Percentiles rank a stretch among this genome's conserved stretches.
phyloP scores from a whole-genome alignment of 2,888 invertebrate species.

The Leptopilina syphax region DNA sequence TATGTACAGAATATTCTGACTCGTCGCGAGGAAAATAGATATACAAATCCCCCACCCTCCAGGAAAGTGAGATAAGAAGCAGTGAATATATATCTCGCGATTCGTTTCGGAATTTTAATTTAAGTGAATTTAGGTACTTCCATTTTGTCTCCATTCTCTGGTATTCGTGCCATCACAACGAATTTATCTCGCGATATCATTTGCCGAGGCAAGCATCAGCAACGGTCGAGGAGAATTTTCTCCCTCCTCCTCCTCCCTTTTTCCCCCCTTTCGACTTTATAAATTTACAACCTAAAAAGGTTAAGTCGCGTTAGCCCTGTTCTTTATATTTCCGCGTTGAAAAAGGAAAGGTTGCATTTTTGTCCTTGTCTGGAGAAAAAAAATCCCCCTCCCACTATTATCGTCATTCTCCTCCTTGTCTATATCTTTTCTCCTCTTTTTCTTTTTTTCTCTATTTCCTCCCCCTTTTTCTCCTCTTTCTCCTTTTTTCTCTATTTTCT shows the following conservation, averaged over 20 bases:
- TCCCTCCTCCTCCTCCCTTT: neutral
- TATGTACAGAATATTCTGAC: too few relatives aligned
- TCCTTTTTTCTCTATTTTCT: too few relatives aligned
- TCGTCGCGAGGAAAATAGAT: too few relatives aligned
- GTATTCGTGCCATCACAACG: constrained; percentile 72
- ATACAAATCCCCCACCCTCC: neutral
- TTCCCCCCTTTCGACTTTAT: constrained; percentile 65
- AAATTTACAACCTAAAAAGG: constrained; percentile 76
- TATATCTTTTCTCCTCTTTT: too few relatives aligned
- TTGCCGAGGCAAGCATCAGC: constrained; percentile 58
- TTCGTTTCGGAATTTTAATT: constrained; percentile 68
- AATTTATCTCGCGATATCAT: constrained; percentile 74
- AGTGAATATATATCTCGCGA: constrained; percentile 44
- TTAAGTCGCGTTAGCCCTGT: constrained; percentile 75
- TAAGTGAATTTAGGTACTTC: constrained; percentile 66
- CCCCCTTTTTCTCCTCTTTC: too few relatives aligned
- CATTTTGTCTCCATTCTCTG: constrained; percentile 71
- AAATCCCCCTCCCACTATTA: too few relatives aligned
- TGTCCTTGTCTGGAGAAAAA: constrained; percentile 39
- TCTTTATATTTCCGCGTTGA: constrained; percentile 75
- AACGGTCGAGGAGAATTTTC: constrained; percentile 43
- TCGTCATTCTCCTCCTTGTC: too few relatives aligned
- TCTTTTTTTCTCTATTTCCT: too few relatives aligned
- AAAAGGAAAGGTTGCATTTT: constrained; percentile 51
- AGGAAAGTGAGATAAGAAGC: neutral